A percentile compares a stretch with the other conserved stretches of the same genome.
phyloP scores from a whole-genome alignment of 2,113 vertebrate genomes.

The Nyctereutes procyonoides region DNA sequence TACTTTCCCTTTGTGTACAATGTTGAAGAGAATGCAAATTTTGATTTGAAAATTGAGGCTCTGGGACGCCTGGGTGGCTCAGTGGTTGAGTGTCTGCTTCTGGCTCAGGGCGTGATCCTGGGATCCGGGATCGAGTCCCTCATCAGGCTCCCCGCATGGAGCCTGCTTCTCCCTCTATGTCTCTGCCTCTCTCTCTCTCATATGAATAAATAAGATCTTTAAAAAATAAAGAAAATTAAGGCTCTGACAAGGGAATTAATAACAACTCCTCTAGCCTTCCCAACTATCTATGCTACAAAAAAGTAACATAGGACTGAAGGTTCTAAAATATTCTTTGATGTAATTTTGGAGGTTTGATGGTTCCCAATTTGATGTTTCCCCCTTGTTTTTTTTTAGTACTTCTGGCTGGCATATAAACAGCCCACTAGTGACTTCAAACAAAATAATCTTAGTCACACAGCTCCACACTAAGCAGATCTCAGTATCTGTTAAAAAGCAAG shows the following conservation, averaged over 20 bases:
- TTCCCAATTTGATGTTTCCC: neutral
- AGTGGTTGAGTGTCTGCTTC: too few species aligned
- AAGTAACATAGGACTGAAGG: neutral
- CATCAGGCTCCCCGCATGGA: too few species aligned
- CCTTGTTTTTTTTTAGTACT: neutral
- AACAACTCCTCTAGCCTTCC: neutral
- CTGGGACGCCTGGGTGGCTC: neutral
- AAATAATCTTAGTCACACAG: neutral
- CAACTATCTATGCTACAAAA: neutral
- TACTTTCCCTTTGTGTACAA: neutral
- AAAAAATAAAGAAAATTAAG: neutral
- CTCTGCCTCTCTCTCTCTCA: too few species aligned
- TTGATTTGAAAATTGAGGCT: constrained; percentile 56
- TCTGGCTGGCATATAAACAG: constrained; percentile 35
- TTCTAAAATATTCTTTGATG: constrained; percentile 17
- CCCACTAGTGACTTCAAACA: constrained; percentile 2
- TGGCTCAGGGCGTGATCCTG: too few species aligned
- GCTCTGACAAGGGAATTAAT: neutral
- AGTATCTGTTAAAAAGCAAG: constrained; percentile 37
- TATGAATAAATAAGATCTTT: too few species aligned
- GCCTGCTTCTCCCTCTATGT: too few species aligned
- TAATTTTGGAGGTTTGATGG: neutral
- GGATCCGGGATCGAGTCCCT: too few species aligned
- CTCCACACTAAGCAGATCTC: constrained; percentile 8
- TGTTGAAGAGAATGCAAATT: constrained; percentile 20